Base-by-base conservation (phyloP, 2,888 invertebrate genomes). In the Pandemis cinnamomeana region DNA sequence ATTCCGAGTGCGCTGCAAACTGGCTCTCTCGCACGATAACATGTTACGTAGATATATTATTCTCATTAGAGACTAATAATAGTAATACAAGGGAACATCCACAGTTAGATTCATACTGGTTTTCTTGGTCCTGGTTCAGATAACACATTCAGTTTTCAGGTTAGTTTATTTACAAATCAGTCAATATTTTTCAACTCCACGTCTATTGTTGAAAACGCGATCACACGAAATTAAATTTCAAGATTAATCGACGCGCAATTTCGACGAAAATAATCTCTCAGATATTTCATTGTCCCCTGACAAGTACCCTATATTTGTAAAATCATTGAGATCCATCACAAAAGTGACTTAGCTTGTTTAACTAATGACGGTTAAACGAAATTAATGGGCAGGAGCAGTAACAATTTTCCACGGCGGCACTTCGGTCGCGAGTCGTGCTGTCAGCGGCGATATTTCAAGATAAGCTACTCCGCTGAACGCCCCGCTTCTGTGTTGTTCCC, bases 381-480 rank as follows among this genome's bases (percentile, higher is more conserved):
- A 88, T 86, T 83, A 85, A 88, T 85, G 84, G 83, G 79, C 81
- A 80, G 85, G 84, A 85, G 82, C 83, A 84, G 83, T 84, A 87
- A 71, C 72, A 72, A 88, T 87, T 87, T 87, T 86, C 83, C 83
- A 83, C 81, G 83, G 83, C 79, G 79, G 77, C 82, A 78, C 81
- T 83, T 82, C 82, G 82, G 84, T 80, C 82, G 83, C 84, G 83
- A 82, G 82, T 83, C 80, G 85, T 81, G 84, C 83, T 86, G 89
- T 91, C 91, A 85, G 86, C 89, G 83, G 82, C 86, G 88, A 91
- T 90, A 89, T 90, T 88, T 90, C 91, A 88, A 89, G 91, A 92
- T 91, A 91, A 91, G 89, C 86, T 80, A 85, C 84, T 84, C 82
- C 83, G 83, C 77, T 81, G 83, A 84, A 82, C 82, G 83, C 82